phyloP scores from a whole-genome alignment of 1,140 invertebrate genomes.

The Rhizoglyphus robini region DNA sequence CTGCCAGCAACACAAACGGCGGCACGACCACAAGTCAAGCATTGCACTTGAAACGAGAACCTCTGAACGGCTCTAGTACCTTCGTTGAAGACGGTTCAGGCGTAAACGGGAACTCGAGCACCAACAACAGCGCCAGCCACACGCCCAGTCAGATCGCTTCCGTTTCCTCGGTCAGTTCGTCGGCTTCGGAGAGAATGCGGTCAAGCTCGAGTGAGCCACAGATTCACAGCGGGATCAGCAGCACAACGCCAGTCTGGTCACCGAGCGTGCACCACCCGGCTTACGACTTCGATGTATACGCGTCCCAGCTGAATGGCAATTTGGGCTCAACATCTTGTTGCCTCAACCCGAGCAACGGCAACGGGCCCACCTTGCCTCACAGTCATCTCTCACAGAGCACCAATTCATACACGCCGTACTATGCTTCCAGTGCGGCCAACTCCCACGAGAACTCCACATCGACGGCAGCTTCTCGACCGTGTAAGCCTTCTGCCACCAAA shows the following conservation, averaged over 20 bases:
- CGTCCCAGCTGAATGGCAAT: constrained; percentile 9
- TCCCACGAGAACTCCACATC: neutral
- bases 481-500: constrained; percentile 6
- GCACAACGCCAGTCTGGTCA: constrained; percentile 13
- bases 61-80: neutral
- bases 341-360: neutral
- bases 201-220: constrained; percentile 8
- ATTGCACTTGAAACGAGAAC: neutral
- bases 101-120: no score
- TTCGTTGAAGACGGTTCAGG: no score
- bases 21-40: neutral
- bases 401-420: neutral
- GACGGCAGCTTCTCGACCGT: neutral
- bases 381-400: neutral
- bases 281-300: constrained; percentile 12
- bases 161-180: constrained; percentile 6
- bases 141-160: neutral
- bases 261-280: neutral
- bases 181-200: constrained; percentile 12
- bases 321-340: neutral
- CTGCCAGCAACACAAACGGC: neutral
- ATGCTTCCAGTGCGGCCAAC: neutral
- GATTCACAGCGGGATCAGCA: constrained; percentile 1
- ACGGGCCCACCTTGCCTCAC: neutral
- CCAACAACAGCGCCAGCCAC: neutral